Conservation (phyloP, 2,113 vertebrate genomes). For the Numida meleagris region DNA sequence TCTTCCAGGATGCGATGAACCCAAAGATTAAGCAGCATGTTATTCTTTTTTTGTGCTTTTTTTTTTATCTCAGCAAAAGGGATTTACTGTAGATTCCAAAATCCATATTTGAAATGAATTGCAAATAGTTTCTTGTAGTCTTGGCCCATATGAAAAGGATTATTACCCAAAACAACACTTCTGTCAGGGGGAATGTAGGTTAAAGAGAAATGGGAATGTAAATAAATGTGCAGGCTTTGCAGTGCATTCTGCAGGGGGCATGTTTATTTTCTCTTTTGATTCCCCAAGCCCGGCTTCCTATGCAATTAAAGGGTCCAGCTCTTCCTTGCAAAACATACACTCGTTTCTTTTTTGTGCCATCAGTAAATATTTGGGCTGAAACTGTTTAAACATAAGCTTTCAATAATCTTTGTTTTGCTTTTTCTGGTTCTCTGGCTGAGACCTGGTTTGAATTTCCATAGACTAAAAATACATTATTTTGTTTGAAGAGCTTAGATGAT, state of each 20-base stretch:
- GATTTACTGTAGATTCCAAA: slow-evolving; percentile 65
- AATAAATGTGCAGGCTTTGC: slow-evolving; percentile 47
- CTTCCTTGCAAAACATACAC: slow-evolving; percentile 7
- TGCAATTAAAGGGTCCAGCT: slow-evolving; percentile 15
- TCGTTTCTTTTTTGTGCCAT: background rate
- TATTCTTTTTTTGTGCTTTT: slow-evolving; percentile 39
- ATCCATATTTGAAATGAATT: slow-evolving; percentile 73
- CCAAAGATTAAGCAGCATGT: slow-evolving; percentile 62
- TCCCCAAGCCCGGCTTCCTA: background rate
- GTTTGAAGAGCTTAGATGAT: slow-evolving; percentile 34
- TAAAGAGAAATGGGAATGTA: slow-evolving; percentile 56
- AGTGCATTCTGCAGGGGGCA: slow-evolving; percentile 11
- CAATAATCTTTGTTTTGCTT: slow-evolving; percentile 47
- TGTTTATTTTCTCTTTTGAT: slow-evolving; percentile 42
- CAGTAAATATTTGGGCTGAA: slow-evolving; percentile 63
- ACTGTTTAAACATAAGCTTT: slow-evolving; percentile 63
- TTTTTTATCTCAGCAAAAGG: slow-evolving; percentile 54
- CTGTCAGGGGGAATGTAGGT: slow-evolving; percentile 56
- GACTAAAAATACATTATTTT: background rate
- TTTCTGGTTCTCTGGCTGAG: background rate
- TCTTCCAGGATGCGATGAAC: slow-evolving; percentile 63
- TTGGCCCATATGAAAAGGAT: slow-evolving; percentile 57
- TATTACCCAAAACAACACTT: slow-evolving; percentile 49
- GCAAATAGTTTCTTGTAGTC: slow-evolving; percentile 53
- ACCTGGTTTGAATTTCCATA: background rate